Base-by-base conservation (phyloP, 1,140 invertebrate species). In the Lepidurus apus region DNA sequence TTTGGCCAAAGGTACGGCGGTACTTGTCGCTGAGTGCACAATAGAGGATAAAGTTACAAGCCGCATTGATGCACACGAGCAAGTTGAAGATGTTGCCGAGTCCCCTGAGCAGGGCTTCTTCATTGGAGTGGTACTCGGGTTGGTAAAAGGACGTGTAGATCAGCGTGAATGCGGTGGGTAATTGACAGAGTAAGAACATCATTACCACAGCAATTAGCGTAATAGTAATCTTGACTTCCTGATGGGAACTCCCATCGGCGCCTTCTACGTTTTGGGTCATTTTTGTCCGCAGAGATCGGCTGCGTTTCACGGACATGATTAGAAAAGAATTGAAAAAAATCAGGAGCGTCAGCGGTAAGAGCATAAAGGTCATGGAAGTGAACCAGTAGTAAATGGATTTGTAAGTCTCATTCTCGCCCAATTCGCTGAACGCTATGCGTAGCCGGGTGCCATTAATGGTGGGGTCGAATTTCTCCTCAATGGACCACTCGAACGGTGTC, bases 11-110 rank as follows among this genome's bases (percentile, higher is more conserved):
- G 7, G 92, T 93, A 79, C 88, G 88, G 42, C 92, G 86, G 85
- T 93, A 94, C 81, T 91, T 91, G 82, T 91, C 90, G 80, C 91
- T 92, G 81, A 94, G 88, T 42, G 90, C 89, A 79, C 91, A 93
- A 84, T 94, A 94, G 45, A 94, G 85, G 75, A 94, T 86, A 84
- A 94, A 93, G 85, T 93, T 93, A 2, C 87, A 87, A 13, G 90
- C 87, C 2, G 92, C 90, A 85, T 93, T 93, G 45, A 93, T 85
- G 43, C 89, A 88, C 8, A 91, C 86, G 24, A 94, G 84, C 26
- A 93, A 86, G 84, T 93, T 93, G 83, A 89, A 91, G 42, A 93
- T 88, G 84, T 93, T 93, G 9, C 90, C 90, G 2, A 91, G 83
- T 73, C 88, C 89, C 78, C 82, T 82, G 0, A 88, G 82, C 1